Evolutionary conservation across 30 jellyfish, hydroid and myxozoan species (phyloP).

Genomic region (Chrysaora quinquecirrha): DNA sequence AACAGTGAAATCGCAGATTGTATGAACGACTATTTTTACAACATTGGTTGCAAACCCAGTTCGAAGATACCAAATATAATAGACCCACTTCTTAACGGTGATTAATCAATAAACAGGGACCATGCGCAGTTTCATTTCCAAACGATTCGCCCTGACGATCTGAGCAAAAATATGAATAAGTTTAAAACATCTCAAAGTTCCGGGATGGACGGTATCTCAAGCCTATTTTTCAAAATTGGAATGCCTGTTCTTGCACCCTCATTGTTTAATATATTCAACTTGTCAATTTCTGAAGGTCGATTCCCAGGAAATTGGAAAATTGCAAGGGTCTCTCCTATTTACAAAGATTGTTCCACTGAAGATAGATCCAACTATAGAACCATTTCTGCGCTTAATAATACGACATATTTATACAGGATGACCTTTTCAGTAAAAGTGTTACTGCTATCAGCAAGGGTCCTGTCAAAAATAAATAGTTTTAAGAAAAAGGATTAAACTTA

Average conservation of each 20-base stretch:
- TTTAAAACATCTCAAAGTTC: slow-evolving; percentile 9
- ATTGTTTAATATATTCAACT: not conserved
- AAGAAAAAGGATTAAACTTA: too few species aligned
- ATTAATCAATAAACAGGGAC: slow-evolving; percentile 8
- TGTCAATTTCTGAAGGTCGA: slow-evolving; percentile 1
- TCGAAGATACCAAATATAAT: slow-evolving; percentile 15
- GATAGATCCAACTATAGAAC: too few species aligned
- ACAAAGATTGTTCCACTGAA: too few species aligned
- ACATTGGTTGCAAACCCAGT: not conserved
- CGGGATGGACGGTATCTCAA: slow-evolving; percentile 27
- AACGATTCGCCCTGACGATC: not conserved
- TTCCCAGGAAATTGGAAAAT: too few species aligned
- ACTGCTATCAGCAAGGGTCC: too few species aligned
- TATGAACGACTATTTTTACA: slow-evolving; percentile 30
- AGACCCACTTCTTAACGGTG: slow-evolving; percentile 39
- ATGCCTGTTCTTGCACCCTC: slow-evolving; percentile 1
- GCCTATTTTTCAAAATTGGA: slow-evolving; percentile 28
- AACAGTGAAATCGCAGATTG: not conserved
- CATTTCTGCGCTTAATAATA: too few species aligned
- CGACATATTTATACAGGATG: too few species aligned
- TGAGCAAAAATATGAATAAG: not conserved
- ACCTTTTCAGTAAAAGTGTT: too few species aligned
- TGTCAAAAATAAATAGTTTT: too few species aligned
- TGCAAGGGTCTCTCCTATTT: too few species aligned
- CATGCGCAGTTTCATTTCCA: not conserved